These are phyloP conservation scores for Clarias laeviceps DNA, from an alignment of 2,797 vertebrate genomes.

Conservation along the genomic window DNA sequence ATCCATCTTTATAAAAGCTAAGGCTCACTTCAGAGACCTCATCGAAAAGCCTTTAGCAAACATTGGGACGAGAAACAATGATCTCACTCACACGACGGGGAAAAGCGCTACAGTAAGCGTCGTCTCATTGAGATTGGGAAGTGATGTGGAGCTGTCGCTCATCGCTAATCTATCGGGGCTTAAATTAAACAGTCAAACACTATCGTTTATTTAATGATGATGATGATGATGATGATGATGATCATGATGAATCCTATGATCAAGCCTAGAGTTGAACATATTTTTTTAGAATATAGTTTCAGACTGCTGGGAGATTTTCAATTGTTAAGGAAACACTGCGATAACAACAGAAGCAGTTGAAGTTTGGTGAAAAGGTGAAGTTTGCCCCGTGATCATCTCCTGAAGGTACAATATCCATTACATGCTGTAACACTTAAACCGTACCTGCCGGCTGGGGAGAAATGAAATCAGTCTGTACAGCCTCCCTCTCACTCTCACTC, in stretches of 20 bases:
- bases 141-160: not conserved
- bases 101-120: not conserved
- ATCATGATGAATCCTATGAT: not conserved
- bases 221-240: not conserved
- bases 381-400: not conserved
- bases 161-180: not conserved
- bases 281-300: not conserved
- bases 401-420: not conserved
- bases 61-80: not conserved
- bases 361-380: not conserved
- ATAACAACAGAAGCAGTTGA: not conserved
- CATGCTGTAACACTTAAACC: constrained; percentile 67
- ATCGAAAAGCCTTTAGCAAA: not conserved
- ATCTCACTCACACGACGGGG: not conserved
- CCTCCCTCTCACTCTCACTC: not conserved
- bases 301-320: not conserved
- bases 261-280: not conserved
- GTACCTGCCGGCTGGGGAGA: constrained; percentile 67
- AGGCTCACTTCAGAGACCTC: not conserved
- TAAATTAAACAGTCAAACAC: not conserved
- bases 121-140: not conserved
- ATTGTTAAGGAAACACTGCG: not conserved
- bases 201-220: not conserved
- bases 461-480: constrained; percentile 8
- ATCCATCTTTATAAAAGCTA: constrained; percentile 31